Evolutionary conservation across 2,797 vertebrate genomes (phyloP).

Genomic region (Pseudotriccus pelzelni): DNA sequence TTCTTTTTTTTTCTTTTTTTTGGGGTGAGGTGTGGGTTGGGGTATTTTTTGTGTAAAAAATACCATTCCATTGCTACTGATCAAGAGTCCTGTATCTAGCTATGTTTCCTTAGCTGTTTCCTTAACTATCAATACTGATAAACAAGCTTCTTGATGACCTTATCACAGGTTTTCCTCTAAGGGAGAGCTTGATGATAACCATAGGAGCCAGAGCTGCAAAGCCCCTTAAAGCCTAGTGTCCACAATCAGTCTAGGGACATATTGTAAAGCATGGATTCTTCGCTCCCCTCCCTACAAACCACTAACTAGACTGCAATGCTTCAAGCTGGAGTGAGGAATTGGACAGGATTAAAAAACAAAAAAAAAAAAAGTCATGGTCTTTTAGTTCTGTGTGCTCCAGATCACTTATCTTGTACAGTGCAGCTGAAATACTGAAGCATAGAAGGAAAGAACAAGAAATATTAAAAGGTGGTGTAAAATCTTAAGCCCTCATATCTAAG

Average conservation of each 20-base stretch:
- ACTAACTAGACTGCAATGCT: background rate
- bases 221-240: background rate
- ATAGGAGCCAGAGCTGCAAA: background rate
- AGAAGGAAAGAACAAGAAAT: background rate
- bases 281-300: background rate
- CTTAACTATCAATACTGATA: background rate
- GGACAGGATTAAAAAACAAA: background rate
- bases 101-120: background rate
- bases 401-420: background rate
- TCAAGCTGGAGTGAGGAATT: background rate
- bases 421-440: background rate
- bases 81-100: background rate
- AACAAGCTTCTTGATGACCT: background rate
- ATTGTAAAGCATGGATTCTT: background rate
- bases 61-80: rapidly evolving
- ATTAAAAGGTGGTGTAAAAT: background rate
- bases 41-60: background rate
- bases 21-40: rapidly evolving
- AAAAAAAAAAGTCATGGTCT: background rate
- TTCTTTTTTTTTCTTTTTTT: too few relatives aligned
- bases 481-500: background rate
- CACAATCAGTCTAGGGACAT: background rate
- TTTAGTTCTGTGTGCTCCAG: background rate
- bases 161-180: background rate
- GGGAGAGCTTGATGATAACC: background rate